Conservation (phyloP, 2,888 invertebrate genomes). For the Junonia oenone region DNA sequence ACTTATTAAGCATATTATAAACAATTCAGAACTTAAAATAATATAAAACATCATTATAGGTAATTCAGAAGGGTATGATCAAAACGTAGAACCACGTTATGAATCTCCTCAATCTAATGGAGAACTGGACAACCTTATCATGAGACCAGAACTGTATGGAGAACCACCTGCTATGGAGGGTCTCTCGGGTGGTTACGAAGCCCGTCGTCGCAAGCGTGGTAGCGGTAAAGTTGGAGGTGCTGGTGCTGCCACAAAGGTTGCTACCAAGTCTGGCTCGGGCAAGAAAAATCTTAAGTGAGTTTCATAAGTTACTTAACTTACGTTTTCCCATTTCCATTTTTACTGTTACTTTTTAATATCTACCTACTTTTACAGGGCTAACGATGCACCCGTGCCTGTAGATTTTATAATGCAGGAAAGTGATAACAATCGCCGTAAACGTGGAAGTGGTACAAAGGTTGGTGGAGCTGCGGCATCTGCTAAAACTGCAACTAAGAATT, state of each 20-base stretch:
- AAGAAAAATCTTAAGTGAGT: conserved; percentile 72
- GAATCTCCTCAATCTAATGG: conserved; percentile 59
- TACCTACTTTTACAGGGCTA: conserved; percentile 43
- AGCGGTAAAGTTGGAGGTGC: conserved; percentile 71
- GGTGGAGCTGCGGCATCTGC: conserved; percentile 71
- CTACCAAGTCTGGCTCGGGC: conserved; percentile 66
- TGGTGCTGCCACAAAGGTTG: conserved; percentile 71
- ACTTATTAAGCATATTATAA: background rate
- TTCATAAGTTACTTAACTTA: background rate
- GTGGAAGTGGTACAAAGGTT: conserved; percentile 67
- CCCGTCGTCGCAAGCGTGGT: conserved; percentile 65
- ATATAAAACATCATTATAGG: conserved; percentile 43
- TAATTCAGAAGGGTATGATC: conserved; percentile 65
- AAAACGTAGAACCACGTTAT: conserved; percentile 60
- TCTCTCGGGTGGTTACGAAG: conserved; percentile 55
- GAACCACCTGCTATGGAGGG: conserved; percentile 78
- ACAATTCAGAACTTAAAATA: too few species aligned
- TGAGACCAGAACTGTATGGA: conserved; percentile 81
- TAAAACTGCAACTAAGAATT: conserved; percentile 68
- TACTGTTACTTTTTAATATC: background rate
- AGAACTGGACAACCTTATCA: conserved; percentile 80
- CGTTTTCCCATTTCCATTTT: background rate
- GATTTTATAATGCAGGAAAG: conserved; percentile 54
- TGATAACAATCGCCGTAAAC: conserved; percentile 59
- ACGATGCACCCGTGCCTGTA: conserved; percentile 54